Conservation (phyloP, 1,140 invertebrate species). For the Drosophila simulans region DNA sequence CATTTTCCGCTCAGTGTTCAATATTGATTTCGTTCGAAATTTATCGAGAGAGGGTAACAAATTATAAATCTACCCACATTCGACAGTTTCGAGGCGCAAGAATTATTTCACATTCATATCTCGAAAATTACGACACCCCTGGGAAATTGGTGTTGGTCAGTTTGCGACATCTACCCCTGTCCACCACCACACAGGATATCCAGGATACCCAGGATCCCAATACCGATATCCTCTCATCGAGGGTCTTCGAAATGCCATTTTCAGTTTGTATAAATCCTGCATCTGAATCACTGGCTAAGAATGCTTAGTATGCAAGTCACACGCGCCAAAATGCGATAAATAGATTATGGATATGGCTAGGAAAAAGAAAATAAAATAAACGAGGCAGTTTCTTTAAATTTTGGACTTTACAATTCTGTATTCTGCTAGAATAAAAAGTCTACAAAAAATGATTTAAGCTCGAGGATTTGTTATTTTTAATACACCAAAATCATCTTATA, state of each 20-base stretch:
- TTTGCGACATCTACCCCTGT: slow-evolving; percentile 28
- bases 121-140: slow-evolving; percentile 75
- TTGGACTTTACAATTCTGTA: background rate
- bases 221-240: background rate
- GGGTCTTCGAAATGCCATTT: slow-evolving; percentile 27
- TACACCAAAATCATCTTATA: no score
- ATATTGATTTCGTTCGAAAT: slow-evolving; percentile 34
- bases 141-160: slow-evolving; percentile 71
- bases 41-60: slow-evolving; percentile 55
- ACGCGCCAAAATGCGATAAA: slow-evolving; percentile 32
- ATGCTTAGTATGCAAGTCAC: slow-evolving; percentile 64
- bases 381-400: background rate
- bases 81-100: slow-evolving; percentile 62
- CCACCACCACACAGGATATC: background rate
- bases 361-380: slow-evolving; percentile 11
- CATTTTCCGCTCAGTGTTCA: background rate
- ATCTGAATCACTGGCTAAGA: slow-evolving; percentile 54
- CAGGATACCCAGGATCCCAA: background rate
- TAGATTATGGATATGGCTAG: slow-evolving; percentile 57
- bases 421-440: background rate
- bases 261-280: slow-evolving; percentile 68
- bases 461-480: no score
- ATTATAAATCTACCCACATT: slow-evolving; percentile 63
- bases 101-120: slow-evolving; percentile 80
- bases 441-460: background rate